Evolutionary conservation across 2,113 vertebrate species (phyloP).

Genomic region (Triplophysa siluroides): DNA sequence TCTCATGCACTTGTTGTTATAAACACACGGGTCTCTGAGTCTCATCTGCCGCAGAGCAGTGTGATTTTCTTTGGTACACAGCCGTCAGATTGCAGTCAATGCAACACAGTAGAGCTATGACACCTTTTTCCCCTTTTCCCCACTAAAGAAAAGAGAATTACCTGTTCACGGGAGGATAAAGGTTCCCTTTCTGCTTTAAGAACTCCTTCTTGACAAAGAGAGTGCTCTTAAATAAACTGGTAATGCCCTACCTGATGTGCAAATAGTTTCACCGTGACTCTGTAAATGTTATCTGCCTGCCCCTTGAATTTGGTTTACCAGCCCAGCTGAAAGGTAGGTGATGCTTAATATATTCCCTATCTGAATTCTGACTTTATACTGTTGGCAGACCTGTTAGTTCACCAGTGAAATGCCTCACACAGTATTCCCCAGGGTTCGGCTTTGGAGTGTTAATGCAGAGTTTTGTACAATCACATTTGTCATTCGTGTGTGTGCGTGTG

Average conservation of each 20-base stretch:
- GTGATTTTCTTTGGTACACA: background rate
- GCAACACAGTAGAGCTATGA: background rate
- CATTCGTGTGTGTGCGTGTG: constrained; percentile 2
- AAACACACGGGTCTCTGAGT: background rate
- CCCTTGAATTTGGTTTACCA: constrained; percentile 65
- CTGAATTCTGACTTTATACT: constrained; percentile 42
- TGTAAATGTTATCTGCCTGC: constrained; percentile 65
- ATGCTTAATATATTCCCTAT: constrained; percentile 64
- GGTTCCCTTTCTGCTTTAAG: constrained; percentile 10
- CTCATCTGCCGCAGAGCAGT: background rate
- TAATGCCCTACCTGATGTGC: constrained; percentile 34
- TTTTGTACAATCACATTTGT: constrained; percentile 4
- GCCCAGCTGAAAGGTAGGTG: constrained; percentile 53
- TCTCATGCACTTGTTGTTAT: constrained; percentile 8
- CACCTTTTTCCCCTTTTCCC: background rate
- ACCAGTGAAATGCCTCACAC: background rate
- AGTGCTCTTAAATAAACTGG: constrained; percentile 11
- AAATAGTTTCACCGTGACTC: constrained; percentile 50
- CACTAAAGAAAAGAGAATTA: constrained; percentile 6
- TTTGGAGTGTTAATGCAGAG: constrained; percentile 20
- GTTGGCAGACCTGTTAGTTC: constrained; percentile 8
- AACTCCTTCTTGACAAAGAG: background rate
- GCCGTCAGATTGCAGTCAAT: background rate
- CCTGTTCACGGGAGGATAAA: background rate
- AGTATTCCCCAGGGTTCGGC: background rate